Conservation (phyloP, 2,797 vertebrate species). For the Agapornis canus region DNA sequence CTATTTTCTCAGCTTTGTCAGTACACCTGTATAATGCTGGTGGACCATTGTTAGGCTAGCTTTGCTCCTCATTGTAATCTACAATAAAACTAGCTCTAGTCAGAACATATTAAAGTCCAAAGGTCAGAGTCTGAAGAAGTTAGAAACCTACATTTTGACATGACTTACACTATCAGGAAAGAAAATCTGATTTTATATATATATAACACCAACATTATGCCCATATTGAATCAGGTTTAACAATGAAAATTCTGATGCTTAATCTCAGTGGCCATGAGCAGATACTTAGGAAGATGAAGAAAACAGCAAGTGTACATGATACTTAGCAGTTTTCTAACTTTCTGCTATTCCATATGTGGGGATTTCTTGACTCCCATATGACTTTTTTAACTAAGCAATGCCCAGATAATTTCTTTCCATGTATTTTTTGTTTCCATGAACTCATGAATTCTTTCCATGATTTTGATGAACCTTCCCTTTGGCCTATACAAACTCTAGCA, state of each 20-base stretch:
- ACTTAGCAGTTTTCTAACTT: neutral
- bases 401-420: neutral
- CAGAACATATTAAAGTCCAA: neutral
- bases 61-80: neutral
- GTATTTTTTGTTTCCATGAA: neutral
- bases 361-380: neutral
- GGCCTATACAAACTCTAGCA: neutral
- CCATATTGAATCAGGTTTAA: neutral
- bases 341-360: neutral
- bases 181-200: neutral
- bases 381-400: neutral
- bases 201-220: neutral
- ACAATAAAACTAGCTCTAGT: neutral
- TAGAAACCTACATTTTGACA: neutral
- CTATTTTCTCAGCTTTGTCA: neutral
- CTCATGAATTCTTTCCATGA: neutral
- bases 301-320: neutral
- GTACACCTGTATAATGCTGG: neutral
- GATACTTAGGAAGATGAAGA: neutral
- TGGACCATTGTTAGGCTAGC: neutral
- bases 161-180: neutral
- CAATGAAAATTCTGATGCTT: neutral
- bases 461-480: neutral
- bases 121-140: neutral
- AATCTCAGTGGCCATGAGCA: neutral